Evolutionary conservation across 1,140 invertebrate genomes (phyloP), one percentile per base, ranked within the genome.

Genomic region (Helicoverpa armigera): DNA sequence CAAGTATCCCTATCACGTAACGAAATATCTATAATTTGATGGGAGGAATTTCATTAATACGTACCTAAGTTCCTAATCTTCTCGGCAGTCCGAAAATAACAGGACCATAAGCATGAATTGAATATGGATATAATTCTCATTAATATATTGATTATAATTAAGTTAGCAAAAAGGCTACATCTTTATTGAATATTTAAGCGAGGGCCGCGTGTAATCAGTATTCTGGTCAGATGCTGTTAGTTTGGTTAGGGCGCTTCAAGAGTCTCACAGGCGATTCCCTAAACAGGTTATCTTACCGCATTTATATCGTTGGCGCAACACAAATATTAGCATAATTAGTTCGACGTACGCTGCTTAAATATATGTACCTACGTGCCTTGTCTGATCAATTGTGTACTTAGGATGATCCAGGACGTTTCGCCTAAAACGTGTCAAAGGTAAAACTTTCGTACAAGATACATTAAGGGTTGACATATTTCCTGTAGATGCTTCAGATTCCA

Each of bases 321-420:
- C 88, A 90, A 91, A 90, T 91, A 92, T 91, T 90, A 89, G 86
- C 88, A 87, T 91, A 92, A 92, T 92, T 90, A 90, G 86, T 86
- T 86, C 78, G 83, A 79, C 82, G 84, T 78, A 86, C 85, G 86
- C 82, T 81, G 75, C 81, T 86, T 87, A 74, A 86, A 88, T 85
- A 77, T 77, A 53, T 31, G 60, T 67, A 60, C 75, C 14, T 16
- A 58, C 75, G 75, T 77, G 75, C 48, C 50, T 65, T 23, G 72
- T 75, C 56, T 75, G 56, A 51, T 75, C 43, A 51, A 14, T 65
- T 73, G 53, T 73, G 51, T 56, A 48, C 58, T 75, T 75, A 63
- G 56, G 43, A 75, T 75, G 31, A 29, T 5, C 35, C 35, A 29
- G 23, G 48, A 18, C 35, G 35, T 43, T 67, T 67, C 35, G 11